These are phyloP conservation scores for Spisula solida DNA, from an alignment of 2,888 invertebrate genomes.

Conservation along the genomic window DNA sequence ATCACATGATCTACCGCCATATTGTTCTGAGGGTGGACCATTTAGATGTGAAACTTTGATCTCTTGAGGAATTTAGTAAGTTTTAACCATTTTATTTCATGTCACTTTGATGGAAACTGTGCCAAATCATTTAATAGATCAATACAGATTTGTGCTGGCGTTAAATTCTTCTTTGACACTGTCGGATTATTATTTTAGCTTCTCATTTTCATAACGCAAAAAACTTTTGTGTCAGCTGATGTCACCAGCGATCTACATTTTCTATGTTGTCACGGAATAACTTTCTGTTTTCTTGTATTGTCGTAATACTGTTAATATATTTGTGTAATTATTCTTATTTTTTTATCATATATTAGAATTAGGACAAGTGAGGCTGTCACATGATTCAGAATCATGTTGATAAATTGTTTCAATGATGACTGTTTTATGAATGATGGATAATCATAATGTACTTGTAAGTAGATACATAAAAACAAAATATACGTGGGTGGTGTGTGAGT, in stretches of 20 bases:
- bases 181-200: neutral
- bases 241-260: neutral
- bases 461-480: too few relatives aligned
- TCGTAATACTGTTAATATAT: too few relatives aligned
- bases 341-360: too few relatives aligned
- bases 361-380: neutral
- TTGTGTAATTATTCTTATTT: too few relatives aligned
- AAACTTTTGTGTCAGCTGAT: slow-evolving; percentile 10
- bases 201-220: neutral
- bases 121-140: neutral
- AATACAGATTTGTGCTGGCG: neutral
- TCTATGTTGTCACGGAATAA: too few relatives aligned
- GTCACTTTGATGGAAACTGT: neutral
- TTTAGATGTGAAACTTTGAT: slow-evolving; percentile 38
- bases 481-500: too few relatives aligned
- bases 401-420: too few relatives aligned
- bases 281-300: too few relatives aligned
- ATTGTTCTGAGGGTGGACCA: slow-evolving; percentile 68
- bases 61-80: neutral
- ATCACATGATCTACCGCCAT: slow-evolving; percentile 73
- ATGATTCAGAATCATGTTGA: neutral
- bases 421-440: too few relatives aligned
- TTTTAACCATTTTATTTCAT: slow-evolving; percentile 9
- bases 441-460: too few relatives aligned
- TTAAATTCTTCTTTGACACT: neutral